phyloP scores from a whole-genome alignment of 2,113 vertebrate genomes.

The Myodes glareolus region DNA sequence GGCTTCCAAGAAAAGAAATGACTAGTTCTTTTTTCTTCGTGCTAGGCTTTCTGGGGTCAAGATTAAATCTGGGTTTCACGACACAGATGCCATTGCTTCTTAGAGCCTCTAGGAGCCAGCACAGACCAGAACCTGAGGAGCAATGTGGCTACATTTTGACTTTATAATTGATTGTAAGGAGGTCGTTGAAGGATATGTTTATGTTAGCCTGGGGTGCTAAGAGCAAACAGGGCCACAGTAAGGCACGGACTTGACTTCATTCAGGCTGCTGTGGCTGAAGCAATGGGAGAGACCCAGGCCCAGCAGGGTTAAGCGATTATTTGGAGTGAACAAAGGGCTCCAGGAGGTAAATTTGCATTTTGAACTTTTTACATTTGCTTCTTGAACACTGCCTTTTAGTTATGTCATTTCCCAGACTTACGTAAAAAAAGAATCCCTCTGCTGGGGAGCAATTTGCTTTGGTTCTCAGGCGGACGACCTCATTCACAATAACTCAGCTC shows the following conservation, averaged over 20 bases:
- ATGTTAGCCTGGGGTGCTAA: background rate
- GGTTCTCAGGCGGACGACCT: background rate
- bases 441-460: background rate
- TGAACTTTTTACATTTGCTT: constrained; percentile 9
- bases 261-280: background rate
- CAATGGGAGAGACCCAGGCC: background rate
- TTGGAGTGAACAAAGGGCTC: background rate
- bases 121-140: too few relatives aligned
- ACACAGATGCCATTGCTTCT: background rate
- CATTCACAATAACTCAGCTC: background rate
- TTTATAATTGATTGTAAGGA: constrained; percentile 6
- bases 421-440: background rate
- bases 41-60: constrained; percentile 43
- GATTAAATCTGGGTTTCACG: background rate
- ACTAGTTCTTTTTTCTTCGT: background rate
- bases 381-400: background rate
- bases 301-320: background rate
- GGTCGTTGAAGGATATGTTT: constrained; percentile 10
- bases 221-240: background rate
- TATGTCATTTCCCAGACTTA: background rate
- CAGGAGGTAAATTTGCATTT: background rate
- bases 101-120: background rate
- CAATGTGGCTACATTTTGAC: background rate
- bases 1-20: constrained; percentile 57
- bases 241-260: background rate